phyloP scores from a whole-genome alignment of 2,113 vertebrate genomes.

The Opisthocomus hoazin region DNA sequence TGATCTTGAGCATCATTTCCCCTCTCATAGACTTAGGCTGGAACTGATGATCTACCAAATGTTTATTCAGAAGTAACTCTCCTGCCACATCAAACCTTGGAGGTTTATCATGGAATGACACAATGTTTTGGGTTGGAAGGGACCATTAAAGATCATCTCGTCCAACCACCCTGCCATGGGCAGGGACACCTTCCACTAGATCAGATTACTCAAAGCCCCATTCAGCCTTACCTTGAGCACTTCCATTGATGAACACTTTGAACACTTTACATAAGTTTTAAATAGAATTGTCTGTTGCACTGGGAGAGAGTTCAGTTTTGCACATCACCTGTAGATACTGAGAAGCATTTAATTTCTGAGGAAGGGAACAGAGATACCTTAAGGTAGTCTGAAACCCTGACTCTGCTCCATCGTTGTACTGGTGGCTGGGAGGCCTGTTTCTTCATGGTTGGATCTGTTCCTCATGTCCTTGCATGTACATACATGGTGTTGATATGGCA shows the following conservation, averaged over 20 bases:
- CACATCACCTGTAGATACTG: neutral
- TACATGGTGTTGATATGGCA: neutral
- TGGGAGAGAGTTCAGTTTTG: neutral
- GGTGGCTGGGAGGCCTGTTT: neutral
- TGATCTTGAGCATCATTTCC: neutral
- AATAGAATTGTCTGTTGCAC: neutral
- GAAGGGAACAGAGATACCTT: neutral
- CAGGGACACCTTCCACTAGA: neutral
- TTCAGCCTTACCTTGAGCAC: neutral
- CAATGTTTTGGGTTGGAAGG: neutral
- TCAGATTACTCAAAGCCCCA: neutral
- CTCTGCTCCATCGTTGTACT: neutral
- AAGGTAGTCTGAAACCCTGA: neutral
- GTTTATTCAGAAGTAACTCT: neutral
- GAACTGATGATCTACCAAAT: neutral
- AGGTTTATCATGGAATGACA: neutral
- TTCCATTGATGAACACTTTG: neutral
- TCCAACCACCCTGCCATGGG: neutral
- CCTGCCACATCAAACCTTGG: neutral
- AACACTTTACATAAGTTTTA: neutral
- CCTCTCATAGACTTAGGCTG: neutral
- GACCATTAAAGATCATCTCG: neutral
- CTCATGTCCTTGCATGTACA: neutral
- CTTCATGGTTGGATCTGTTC: neutral
- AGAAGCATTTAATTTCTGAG: neutral